Evolutionary conservation across 2,797 vertebrate genomes (phyloP), one percentile per base, ranked within the genome.

Genomic region (Eospalax fontanierii): DNA sequence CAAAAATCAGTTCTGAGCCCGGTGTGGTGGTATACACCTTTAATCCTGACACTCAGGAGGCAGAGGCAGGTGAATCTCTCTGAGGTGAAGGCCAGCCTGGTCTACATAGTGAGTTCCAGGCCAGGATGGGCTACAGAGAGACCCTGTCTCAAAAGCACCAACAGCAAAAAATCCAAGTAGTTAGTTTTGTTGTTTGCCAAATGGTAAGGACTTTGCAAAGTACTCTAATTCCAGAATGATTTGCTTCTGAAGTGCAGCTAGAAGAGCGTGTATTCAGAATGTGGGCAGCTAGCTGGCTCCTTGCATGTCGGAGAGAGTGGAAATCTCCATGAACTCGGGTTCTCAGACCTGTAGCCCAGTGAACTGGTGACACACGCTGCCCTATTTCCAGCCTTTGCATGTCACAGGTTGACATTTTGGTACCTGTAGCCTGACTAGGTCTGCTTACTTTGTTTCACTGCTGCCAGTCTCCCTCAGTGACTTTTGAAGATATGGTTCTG

Each of bases 161-260:
- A 54, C 50, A 54, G 12, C 14, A 15, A 50, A n/a, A 54, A 54
- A 54, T 54, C 50, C 50, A 7, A 54, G 50, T 9, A 54, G 61
- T 71, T 22, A 75, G 3, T 95, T 89, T 33, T 97, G 63, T 10
- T 63, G 66, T 91, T 91, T 78, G 74, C 74, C 73, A 85, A 46
- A 89, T 68, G 46, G 66, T 79, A 92, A 91, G 84, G 73, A 19
- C 74, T 86, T 76, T n/a, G 90, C 57, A 70, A 71, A 96, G 81
- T 91, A 38, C 16, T 28, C 33, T 66, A 61, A 92, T 24, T 50
- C 76, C 66, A 33, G 93, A 78, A 96, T 85, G 43, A 24, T 30
- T 59, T 84, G 50, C 80, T 33, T 94, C 18, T 18, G 40, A 2
- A 43, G 15, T 43, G 5, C 24, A 93, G 38, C 38, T 71, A 43